Percentiles rank a stretch among this genome's conserved stretches.
phyloP scores from a whole-genome alignment of 2,888 invertebrate species.

The Myopa tessellatipennis region DNA sequence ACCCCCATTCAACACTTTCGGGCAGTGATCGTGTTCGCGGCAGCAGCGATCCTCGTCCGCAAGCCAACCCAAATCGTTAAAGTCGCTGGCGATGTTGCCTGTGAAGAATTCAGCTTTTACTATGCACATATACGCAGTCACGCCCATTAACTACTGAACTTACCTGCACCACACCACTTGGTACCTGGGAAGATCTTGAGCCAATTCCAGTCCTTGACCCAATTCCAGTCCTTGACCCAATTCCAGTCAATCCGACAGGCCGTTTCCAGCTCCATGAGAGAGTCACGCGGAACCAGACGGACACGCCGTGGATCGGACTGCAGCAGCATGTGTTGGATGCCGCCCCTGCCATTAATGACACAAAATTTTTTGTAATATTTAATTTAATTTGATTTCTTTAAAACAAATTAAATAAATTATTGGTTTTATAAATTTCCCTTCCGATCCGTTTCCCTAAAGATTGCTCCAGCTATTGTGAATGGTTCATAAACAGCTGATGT shows the following conservation, averaged over 20 bases:
- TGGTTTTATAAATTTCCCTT: too few relatives aligned
- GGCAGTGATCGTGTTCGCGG: slow-evolving; percentile 79
- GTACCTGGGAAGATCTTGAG: slow-evolving; percentile 76
- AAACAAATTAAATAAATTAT: too few relatives aligned
- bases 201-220: too few relatives aligned
- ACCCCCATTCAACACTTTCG: slow-evolving; percentile 72
- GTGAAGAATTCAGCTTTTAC: neutral
- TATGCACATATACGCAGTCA: neutral
- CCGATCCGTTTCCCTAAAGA: too few relatives aligned
- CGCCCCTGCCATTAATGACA: slow-evolving; percentile 66
- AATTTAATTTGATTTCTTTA: too few relatives aligned
- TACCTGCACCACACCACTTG: slow-evolving; percentile 82
- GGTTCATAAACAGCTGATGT: neutral
- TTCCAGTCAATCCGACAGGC: slow-evolving; percentile 69
- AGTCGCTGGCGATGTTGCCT: slow-evolving; percentile 73
- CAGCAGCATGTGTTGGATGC: slow-evolving; percentile 73
- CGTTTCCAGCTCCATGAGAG: slow-evolving; percentile 72
- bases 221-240: slow-evolving; percentile 62
- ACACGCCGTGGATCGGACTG: slow-evolving; percentile 72
- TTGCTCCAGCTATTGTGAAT: neutral
- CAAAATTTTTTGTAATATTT: too few relatives aligned
- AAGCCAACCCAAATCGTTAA: slow-evolving; percentile 75
- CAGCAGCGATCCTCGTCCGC: slow-evolving; percentile 78
- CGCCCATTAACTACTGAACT: slow-evolving; percentile 54
- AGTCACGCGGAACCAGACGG: slow-evolving; percentile 73